Conservation (phyloP, 2,797 vertebrate genomes). For the Hoplostethus atlanticus region DNA sequence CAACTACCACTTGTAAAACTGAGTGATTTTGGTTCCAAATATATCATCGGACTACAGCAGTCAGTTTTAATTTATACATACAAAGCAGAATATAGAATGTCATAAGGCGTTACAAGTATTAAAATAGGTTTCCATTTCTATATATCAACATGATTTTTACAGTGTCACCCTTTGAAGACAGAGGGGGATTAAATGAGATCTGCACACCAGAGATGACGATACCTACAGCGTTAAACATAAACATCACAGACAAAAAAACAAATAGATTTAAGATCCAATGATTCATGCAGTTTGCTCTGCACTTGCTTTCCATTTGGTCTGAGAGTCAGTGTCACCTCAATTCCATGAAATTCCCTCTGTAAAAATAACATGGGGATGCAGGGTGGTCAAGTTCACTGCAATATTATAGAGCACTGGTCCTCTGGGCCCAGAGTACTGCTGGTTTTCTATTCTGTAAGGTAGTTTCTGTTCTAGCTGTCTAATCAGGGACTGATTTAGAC, state of each 20-base stretch:
- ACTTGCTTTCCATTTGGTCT: too few species aligned
- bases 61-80: constrained; percentile 84
- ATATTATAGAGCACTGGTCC: not conserved
- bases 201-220: constrained; percentile 49
- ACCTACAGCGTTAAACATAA: constrained; percentile 45
- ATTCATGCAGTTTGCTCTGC: not conserved
- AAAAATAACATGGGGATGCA: not conserved
- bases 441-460: too few species aligned
- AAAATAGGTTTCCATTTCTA: constrained; percentile 83
- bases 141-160: constrained; percentile 73
- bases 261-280: constrained; percentile 19
- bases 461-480: too few species aligned
- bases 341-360: constrained; percentile 8
- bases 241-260: constrained; percentile 20
- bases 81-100: constrained; percentile 75
- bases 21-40: constrained; percentile 56
- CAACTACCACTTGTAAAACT: not conserved
- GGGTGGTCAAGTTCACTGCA: not conserved
- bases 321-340: not conserved
- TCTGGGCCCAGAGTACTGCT: too few species aligned
- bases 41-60: constrained; percentile 72
- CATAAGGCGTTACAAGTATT: constrained; percentile 79
- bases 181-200: constrained; percentile 66
- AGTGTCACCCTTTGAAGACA: constrained; percentile 68
- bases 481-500: too few species aligned